Evolutionary conservation across 1,140 invertebrate species (phyloP), one percentile per base, ranked within the genome.

Genomic region (Luehdorfia chinensis): DNA sequence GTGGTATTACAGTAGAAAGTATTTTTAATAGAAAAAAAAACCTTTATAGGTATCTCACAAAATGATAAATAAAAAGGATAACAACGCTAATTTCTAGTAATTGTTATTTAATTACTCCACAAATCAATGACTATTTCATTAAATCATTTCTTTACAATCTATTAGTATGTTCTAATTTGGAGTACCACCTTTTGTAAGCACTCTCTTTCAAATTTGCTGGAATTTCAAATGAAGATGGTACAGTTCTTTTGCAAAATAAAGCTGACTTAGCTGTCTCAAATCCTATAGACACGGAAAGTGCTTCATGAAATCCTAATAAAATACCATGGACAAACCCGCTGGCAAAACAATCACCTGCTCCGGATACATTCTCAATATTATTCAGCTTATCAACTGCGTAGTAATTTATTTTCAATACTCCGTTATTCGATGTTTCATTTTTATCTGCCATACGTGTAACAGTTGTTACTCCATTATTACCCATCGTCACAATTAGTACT

Each of bases 311-410:
- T 3, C 79, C 81, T 11, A 58, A 59, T 11, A 92, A 57, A 33
- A 89, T 67, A 0, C 87, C 89, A 25, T 85, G 68, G 32, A 92
- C 89, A 50, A 91, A 89, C 4, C 90, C 91, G 53, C 89, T 88
- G 9, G 90, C 86, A 58, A 91, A 90, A 72, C 90, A 91, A 56
- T 92, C 91, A 11, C 91, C 91, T 8, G 91, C 91, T 4, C 91
- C 91, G 11, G 90, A 92, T 1, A 91, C 90, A 78, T 90, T 92
- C 18, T 88, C 76, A 11, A 92, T 67, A 44, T 84, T 69, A 9
- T 68, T 30, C 11, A 89, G 52, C 37, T 58, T 45, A 19, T 85
- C 50, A 1, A 78, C 73, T 15, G 79, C 67, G 74, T 90, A 92
- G 47, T 88, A 79, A 21, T 83, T 59, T 39, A 67, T 16, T 11